Conservation (phyloP, 2,113 vertebrate species). For the Orthonyx spaldingii region DNA sequence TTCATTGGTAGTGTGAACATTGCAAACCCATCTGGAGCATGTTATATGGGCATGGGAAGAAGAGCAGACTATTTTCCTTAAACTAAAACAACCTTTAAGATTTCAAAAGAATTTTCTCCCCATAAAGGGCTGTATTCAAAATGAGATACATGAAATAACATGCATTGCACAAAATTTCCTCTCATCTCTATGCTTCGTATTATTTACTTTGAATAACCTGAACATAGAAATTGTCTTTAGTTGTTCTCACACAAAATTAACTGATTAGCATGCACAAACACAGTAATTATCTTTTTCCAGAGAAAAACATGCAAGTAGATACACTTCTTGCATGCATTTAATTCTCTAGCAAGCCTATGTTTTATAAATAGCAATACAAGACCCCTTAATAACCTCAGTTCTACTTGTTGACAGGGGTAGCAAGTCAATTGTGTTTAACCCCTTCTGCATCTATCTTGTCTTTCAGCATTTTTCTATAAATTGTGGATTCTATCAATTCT, state of each 20-base stretch:
- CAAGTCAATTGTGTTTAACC: background rate
- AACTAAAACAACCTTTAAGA: background rate
- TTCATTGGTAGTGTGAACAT: background rate
- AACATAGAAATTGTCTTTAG: background rate
- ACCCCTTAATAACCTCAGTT: background rate
- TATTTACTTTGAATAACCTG: background rate
- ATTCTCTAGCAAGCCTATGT: background rate
- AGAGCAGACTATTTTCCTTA: background rate
- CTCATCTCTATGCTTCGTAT: background rate
- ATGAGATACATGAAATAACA: background rate
- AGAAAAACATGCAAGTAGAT: background rate
- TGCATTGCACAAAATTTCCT: background rate
- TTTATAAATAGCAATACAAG: background rate
- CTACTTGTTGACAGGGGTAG: background rate
- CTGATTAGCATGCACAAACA: background rate
- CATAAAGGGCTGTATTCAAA: background rate
- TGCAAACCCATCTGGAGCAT: background rate
- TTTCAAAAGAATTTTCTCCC: background rate
- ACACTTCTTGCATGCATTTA: background rate
- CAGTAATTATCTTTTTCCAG: background rate
- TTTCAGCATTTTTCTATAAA: background rate
- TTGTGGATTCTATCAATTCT: background rate
- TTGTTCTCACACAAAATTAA: background rate
- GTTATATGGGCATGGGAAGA: background rate
- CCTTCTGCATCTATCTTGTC: background rate